Percentiles rank a stretch among this genome's conserved stretches.
Conservation (phyloP, 64 coral and sea anemone species). For the Montipora efflorescens region DNA sequence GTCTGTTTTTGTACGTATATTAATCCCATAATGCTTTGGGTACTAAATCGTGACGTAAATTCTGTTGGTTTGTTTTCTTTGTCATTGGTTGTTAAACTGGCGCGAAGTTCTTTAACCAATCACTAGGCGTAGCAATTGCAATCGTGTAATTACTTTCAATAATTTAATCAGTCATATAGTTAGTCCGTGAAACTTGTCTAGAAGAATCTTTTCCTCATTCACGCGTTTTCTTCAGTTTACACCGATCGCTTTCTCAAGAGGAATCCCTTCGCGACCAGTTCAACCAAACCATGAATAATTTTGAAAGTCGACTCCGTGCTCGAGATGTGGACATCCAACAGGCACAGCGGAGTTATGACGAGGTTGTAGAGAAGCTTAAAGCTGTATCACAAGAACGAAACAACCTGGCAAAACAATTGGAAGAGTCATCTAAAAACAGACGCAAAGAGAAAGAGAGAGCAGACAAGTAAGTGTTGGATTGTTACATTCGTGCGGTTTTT, state of each 20-base stretch:
- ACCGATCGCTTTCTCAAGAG: constrained; percentile 89
- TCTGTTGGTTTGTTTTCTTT: too few species aligned
- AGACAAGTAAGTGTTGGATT: constrained; percentile 76
- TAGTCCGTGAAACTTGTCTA: neutral
- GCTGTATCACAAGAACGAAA: constrained; percentile 86
- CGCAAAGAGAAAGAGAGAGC: constrained; percentile 89
- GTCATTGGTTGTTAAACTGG: too few species aligned
- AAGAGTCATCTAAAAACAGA: constrained; percentile 73
- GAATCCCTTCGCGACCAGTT: constrained; percentile 93
- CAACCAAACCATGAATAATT: constrained; percentile 96
- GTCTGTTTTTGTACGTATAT: too few species aligned
- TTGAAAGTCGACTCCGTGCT: constrained; percentile 81
- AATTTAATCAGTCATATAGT: neutral
- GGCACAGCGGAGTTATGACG: constrained; percentile 88
- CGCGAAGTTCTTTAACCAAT: too few species aligned
- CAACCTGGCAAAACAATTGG: constrained; percentile 73
- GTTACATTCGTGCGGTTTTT: neutral
- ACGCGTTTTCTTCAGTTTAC: constrained; percentile 57
- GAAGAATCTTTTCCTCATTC: neutral
- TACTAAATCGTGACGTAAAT: too few species aligned
- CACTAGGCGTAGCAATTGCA: too few species aligned
- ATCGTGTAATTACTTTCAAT: neutral
- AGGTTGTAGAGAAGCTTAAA: constrained; percentile 80
- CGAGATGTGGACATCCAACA: constrained; percentile 83
- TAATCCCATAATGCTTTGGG: too few species aligned